These are phyloP conservation scores for Gallinago stenura DNA, from an alignment of 2,797 vertebrate species.

Conservation along the genomic window DNA sequence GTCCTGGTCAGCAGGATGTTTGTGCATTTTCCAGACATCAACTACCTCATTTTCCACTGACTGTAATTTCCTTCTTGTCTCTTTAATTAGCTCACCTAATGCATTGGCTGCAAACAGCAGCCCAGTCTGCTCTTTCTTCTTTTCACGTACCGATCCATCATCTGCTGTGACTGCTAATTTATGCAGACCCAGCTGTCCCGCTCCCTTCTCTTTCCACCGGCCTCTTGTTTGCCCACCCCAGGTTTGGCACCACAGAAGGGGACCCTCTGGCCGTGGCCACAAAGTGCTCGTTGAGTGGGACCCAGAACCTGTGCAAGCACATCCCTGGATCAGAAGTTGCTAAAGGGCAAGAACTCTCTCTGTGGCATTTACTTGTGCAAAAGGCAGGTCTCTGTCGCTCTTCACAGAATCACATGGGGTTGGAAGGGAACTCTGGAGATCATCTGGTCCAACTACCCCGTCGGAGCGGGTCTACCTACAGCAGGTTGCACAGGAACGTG, in stretches of 20 bases:
- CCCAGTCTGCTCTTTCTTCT: background rate
- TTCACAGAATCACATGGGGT: too few species aligned
- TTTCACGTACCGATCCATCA: background rate
- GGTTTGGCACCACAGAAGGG: background rate
- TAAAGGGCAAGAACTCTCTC: background rate
- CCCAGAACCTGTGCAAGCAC: accelerated
- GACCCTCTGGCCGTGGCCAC: too few species aligned
- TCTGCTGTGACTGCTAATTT: background rate
- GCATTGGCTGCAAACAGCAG: background rate
- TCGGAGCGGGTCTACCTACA: too few species aligned
- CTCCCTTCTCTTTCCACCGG: accelerated
- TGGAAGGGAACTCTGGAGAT: too few species aligned
- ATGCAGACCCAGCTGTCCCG: background rate
- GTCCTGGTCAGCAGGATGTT: background rate
- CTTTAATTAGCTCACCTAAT: slow-evolving; percentile 6
- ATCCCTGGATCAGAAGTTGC: background rate
- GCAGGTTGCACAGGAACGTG: too few species aligned
- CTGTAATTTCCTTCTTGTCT: background rate
- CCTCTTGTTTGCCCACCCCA: background rate
- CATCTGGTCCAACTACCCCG: too few species aligned
- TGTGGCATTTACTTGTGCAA: background rate
- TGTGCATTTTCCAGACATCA: background rate
- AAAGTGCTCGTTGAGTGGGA: background rate
- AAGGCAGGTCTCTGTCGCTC: background rate
- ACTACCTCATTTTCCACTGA: background rate